Evolutionary conservation across 2,113 vertebrate genomes (phyloP).

Genomic region (Tamias sibiricus): DNA sequence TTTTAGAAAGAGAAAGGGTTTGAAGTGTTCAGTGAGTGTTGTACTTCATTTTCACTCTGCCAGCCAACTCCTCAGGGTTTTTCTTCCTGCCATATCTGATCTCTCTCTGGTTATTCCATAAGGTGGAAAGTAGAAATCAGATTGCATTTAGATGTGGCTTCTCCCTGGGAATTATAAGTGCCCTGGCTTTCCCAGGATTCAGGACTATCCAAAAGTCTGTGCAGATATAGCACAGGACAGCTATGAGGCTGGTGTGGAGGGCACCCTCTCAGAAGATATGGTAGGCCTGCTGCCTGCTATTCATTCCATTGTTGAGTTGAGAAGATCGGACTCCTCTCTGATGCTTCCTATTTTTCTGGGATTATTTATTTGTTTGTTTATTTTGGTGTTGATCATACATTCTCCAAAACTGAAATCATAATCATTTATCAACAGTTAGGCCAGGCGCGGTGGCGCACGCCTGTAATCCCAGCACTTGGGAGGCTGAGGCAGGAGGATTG

Average conservation of each 20-base stretch:
- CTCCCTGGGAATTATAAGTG: neutral
- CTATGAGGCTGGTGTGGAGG: neutral
- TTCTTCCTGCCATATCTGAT: too few species aligned
- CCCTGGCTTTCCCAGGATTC: too few species aligned
- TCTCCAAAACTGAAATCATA: slow-evolving; percentile 9
- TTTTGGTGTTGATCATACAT: neutral
- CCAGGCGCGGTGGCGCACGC: too few species aligned
- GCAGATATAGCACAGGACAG: neutral
- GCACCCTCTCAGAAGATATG: neutral
- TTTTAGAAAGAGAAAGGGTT: slow-evolving; percentile 3
- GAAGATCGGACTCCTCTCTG: slow-evolving; percentile 14
- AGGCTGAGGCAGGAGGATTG: too few species aligned
- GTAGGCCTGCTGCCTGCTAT: neutral
- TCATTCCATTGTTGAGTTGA: neutral
- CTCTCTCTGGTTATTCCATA: too few species aligned
- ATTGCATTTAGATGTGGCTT: slow-evolving; percentile 10
- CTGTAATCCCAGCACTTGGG: too few species aligned
- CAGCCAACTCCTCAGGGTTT: neutral
- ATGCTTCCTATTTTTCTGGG: slow-evolving; percentile 14
- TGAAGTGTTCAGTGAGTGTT: neutral
- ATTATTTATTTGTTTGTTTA: neutral
- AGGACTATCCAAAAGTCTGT: neutral
- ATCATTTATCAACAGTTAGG: neutral
- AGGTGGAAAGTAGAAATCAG: slow-evolving; percentile 57
- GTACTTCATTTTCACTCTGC: neutral